These are phyloP conservation scores for Saguinus midas DNA, from an alignment of 2,113 vertebrate species.

Conservation along the genomic window DNA sequence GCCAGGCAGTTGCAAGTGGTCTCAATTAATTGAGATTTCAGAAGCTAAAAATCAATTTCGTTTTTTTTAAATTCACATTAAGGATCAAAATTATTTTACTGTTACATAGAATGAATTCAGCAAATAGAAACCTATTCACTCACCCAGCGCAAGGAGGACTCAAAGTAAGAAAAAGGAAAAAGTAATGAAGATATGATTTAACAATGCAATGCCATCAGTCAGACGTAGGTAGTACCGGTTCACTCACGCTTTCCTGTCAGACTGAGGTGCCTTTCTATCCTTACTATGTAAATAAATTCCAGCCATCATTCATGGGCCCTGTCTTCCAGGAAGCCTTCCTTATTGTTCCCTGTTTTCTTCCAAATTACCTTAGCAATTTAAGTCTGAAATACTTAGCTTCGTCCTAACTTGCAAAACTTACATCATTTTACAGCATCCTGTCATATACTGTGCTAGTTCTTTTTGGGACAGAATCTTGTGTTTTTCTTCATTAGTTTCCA, in stretches of 20 bases:
- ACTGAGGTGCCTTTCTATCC: neutral
- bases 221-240: neutral
- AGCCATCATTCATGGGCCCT: neutral
- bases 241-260: neutral
- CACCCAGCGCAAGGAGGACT: conserved; percentile 29
- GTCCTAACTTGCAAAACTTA: neutral
- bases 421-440: neutral
- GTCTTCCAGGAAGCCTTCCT: neutral
- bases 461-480: neutral
- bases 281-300: neutral
- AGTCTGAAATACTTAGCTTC: neutral
- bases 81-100: conserved; percentile 73
- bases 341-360: neutral
- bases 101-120: conserved; percentile 60
- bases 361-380: neutral
- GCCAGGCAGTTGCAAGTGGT: conserved; percentile 51
- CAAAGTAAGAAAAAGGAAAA: conserved; percentile 51
- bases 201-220: neutral
- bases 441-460: neutral
- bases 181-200: conserved; percentile 24
- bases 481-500: neutral
- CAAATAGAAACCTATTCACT: conserved; percentile 65
- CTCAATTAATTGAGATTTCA: conserved; percentile 73
- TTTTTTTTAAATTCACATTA: conserved; percentile 66
- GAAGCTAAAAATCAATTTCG: conserved; percentile 74